A percentile compares a stretch with the other conserved stretches of the same genome.
These are phyloP conservation scores for Caenorhabditis inopinata DNA, from an alignment of 1,140 invertebrate species.

Conservation along the genomic window DNA sequence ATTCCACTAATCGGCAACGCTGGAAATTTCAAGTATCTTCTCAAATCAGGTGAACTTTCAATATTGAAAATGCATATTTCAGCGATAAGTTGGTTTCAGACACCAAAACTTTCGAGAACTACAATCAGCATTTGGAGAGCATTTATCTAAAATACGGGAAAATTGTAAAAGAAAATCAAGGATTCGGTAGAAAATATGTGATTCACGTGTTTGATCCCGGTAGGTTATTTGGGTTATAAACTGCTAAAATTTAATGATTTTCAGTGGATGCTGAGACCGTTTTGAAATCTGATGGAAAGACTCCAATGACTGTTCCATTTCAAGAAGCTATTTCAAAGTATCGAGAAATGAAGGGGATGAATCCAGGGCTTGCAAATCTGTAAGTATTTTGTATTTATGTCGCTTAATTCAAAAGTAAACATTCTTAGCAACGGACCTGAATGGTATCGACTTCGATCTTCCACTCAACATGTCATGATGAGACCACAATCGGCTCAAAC, in stretches of 20 bases:
- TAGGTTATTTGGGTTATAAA: neutral
- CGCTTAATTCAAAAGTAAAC: no score
- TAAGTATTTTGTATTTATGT: no score
- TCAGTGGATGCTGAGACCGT: constrained; percentile 67
- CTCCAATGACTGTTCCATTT: constrained; percentile 69
- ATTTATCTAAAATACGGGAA: constrained; percentile 65
- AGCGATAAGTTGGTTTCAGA: neutral
- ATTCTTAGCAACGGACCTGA: constrained; percentile 82
- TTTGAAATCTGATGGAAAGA: constrained; percentile 68
- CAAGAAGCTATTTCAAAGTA: constrained; percentile 70
- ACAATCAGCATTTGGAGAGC: constrained; percentile 48
- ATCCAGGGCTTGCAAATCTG: constrained; percentile 71
- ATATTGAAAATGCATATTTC: neutral
- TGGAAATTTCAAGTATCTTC: neutral
- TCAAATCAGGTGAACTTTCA: neutral
- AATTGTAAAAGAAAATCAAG: constrained; percentile 66
- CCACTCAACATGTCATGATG: constrained; percentile 81
- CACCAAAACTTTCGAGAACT: neutral
- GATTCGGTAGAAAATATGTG: constrained; percentile 59
- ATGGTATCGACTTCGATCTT: constrained; percentile 78
- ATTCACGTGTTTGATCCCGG: constrained; percentile 69
- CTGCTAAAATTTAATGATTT: neutral
- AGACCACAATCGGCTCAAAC: constrained; percentile 75
- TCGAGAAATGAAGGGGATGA: constrained; percentile 68
- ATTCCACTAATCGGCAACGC: neutral